These are phyloP conservation scores for Premnoplex brunnescens DNA, from an alignment of 2,797 vertebrate species.

Conservation along the genomic window DNA sequence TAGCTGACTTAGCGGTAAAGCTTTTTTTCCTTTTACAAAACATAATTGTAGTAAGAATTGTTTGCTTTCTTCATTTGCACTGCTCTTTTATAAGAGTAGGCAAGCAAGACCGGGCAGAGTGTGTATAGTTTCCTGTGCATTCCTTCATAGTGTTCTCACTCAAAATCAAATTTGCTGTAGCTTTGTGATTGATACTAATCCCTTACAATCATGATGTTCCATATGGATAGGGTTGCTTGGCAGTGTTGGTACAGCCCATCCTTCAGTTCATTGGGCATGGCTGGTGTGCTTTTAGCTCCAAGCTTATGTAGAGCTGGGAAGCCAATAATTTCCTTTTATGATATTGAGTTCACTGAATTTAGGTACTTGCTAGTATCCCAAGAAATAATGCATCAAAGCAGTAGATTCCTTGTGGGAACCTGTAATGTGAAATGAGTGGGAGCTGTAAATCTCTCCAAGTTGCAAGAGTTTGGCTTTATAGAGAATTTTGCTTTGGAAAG, in stretches of 20 bases:
- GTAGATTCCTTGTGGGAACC: not conserved
- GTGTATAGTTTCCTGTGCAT: not conserved
- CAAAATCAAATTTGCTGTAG: not conserved
- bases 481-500: not conserved
- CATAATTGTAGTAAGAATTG: not conserved
- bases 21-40: not conserved
- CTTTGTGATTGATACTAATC: not conserved
- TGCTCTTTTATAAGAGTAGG: not conserved
- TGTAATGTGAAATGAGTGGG: not conserved
- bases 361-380: not conserved
- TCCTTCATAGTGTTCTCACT: not conserved
- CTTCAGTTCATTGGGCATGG: not conserved
- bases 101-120: not conserved
- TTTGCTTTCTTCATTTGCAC: not conserved
- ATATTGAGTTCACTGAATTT: not conserved
- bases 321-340: not conserved
- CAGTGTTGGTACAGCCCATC: not conserved
- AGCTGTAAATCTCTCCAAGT: not conserved
- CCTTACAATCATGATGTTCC: not conserved
- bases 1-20: constrained; percentile 88
- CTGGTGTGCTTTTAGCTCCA: not conserved
- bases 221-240: not conserved
- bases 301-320: not conserved
- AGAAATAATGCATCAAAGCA: not conserved
- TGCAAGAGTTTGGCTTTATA: not conserved